These are phyloP conservation scores for Lepus townsendii DNA, from an alignment of 2,797 vertebrate genomes.

Conservation along the genomic window DNA sequence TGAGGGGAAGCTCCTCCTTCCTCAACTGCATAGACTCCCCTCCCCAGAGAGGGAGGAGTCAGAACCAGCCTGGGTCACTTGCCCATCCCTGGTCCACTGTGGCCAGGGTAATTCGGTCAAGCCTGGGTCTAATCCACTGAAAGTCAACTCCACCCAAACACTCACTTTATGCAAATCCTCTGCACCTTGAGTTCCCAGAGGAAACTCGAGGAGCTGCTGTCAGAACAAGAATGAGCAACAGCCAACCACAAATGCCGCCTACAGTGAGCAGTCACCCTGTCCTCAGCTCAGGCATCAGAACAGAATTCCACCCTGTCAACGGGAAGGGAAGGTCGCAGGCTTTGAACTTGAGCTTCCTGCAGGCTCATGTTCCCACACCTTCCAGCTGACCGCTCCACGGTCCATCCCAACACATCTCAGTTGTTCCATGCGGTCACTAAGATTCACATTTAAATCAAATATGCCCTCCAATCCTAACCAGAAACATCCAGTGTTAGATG, in stretches of 20 bases:
- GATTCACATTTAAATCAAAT: slow-evolving; percentile 19
- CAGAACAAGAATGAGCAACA: neutral
- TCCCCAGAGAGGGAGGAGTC: neutral
- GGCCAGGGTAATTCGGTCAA: neutral
- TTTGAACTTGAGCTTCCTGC: slow-evolving; percentile 47
- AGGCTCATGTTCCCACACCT: slow-evolving; percentile 35
- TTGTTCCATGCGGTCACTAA: neutral
- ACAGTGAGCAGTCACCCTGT: too few species aligned
- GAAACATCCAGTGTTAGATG: neutral
- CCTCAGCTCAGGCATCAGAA: neutral
- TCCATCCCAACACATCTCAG: neutral
- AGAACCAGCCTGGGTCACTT: neutral
- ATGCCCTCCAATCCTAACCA: neutral
- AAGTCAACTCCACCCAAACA: neutral
- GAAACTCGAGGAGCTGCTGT: neutral
- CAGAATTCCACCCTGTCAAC: neutral
- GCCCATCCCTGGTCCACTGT: neutral
- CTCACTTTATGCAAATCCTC: neutral
- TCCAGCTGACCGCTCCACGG: neutral
- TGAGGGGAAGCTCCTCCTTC: neutral
- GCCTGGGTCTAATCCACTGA: neutral
- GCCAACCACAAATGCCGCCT: neutral
- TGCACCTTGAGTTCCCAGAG: too few species aligned
- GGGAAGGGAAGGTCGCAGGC: neutral
- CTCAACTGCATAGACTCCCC: neutral